These are phyloP conservation scores for Eriocheir sinensis DNA, from an alignment of 1,140 invertebrate genomes.

Conservation along the genomic window DNA sequence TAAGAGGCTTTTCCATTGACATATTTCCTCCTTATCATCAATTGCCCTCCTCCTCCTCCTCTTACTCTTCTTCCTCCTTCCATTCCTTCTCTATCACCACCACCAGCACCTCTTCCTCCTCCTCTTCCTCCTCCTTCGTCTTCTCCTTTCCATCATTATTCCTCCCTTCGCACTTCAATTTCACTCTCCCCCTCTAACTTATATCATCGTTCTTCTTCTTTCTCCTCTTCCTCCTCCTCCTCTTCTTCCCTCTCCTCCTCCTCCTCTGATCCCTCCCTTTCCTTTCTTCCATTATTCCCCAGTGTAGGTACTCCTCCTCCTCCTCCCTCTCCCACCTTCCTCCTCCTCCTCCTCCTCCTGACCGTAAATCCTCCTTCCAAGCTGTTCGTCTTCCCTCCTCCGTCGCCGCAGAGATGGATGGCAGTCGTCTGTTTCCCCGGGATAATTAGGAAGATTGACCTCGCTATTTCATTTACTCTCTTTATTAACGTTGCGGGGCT, in stretches of 20 bases:
- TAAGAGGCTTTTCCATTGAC: not conserved
- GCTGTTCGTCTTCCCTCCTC: not conserved
- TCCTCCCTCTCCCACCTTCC: not conserved
- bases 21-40: not conserved
- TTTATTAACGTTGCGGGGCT: conserved; percentile 46
- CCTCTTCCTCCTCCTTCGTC: conserved; percentile 11
- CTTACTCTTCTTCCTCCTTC: not conserved
- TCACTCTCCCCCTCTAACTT: not conserved
- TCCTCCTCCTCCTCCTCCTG: not conserved
- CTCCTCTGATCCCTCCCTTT: not conserved
- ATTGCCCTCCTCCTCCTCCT: not conserved
- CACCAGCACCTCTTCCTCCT: not conserved
- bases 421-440: not conserved
- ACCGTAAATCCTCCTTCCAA: conserved; percentile 48
- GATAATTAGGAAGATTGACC: conserved; percentile 66
- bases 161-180: not conserved
- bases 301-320: not conserved
- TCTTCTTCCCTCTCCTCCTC: not conserved
- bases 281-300: not conserved
- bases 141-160: not conserved
- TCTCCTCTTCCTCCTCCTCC: not conserved
- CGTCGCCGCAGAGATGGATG: conserved; percentile 29
- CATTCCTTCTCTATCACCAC: not conserved
- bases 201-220: conserved; percentile 23
- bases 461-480: conserved; percentile 58